phyloP scores from a whole-genome alignment of 1,140 invertebrate genomes.

The Lethrus apterus region DNA sequence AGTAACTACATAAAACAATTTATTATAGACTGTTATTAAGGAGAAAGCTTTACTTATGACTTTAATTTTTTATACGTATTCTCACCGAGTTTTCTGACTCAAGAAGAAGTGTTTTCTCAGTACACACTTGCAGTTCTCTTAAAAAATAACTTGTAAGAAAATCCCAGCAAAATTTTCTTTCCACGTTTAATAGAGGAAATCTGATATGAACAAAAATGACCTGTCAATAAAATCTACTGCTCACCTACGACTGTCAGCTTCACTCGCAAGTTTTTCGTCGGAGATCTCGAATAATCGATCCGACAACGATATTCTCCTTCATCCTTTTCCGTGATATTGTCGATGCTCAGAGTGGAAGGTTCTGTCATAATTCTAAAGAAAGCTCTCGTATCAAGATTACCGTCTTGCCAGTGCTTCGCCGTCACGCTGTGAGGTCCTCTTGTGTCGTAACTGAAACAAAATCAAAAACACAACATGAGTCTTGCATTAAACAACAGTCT shows the following conservation, averaged over 20 bases:
- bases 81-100: too few relatives aligned
- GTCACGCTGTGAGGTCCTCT: slow-evolving; percentile 46
- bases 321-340: slow-evolving; percentile 54
- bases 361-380: slow-evolving; percentile 49
- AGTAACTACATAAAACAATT: too few relatives aligned
- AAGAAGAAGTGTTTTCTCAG: too few relatives aligned
- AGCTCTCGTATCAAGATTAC: slow-evolving; percentile 47
- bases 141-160: too few relatives aligned
- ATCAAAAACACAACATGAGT: neutral
- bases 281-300: slow-evolving; percentile 63
- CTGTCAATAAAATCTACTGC: too few relatives aligned
- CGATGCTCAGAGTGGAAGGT: slow-evolving; percentile 58
- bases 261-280: slow-evolving; percentile 61
- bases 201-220: too few relatives aligned
- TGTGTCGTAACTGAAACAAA: slow-evolving; percentile 51
- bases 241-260: slow-evolving; percentile 63
- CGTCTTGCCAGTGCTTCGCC: slow-evolving; percentile 50
- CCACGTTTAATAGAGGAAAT: too few relatives aligned
- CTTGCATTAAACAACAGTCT: neutral
- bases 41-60: too few relatives aligned
- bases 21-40: too few relatives aligned
- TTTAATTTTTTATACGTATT: too few relatives aligned
- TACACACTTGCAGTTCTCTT: too few relatives aligned
- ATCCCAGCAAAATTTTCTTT: too few relatives aligned
- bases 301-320: slow-evolving; percentile 59